Evolutionary conservation across 2,888 invertebrate genomes (phyloP), one percentile per base, ranked within the genome.

Genomic region (Subacronicta megacephala): DNA sequence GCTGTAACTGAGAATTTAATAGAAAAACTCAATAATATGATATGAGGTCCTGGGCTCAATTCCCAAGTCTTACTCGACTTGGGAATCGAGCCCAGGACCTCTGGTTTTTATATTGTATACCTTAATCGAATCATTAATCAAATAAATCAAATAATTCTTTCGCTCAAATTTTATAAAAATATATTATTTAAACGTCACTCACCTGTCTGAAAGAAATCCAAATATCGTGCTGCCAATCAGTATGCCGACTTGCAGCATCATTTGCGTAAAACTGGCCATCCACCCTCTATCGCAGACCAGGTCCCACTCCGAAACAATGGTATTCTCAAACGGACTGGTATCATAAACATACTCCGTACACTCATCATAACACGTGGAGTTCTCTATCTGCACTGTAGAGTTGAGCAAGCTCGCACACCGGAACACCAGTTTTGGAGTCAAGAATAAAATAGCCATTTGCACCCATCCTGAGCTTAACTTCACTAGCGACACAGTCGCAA

Each of bases 381-480:
- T 81, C 0, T 83, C 83, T 0, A 86, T 75, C 1, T 67, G 55
- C 3, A 69, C 69, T 0, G 90, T 90, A 10, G 75, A 64, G 16
- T 85, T 85, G 7, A 71, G 77, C 2, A 95, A 92, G 26, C 81
- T 76, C 0, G 77, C 78, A 74, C 96, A 96, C 67, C 91, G 89
- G 70, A 94, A 95, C 0, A 87, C 84, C 0, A 95, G 87, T 7
- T 95, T 95, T 0, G 97, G 96, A 0, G 97, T 96, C 49, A 97
- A 89, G 70, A 97, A 97, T 1, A 97, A 94, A 44, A 97, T 96
- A 0, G 95, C 96, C 80, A 97, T 91, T 72, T 97, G 97, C 47
- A 97, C 96, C 97, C 97, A 97, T 6, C 97, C 97, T 0, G 96
- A 96, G 0, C 97, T 96, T 56, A 97, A 95, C 84, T 97, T 97